Base-by-base conservation (phyloP, 1,140 invertebrate genomes). In the Colletes latitarsis region DNA sequence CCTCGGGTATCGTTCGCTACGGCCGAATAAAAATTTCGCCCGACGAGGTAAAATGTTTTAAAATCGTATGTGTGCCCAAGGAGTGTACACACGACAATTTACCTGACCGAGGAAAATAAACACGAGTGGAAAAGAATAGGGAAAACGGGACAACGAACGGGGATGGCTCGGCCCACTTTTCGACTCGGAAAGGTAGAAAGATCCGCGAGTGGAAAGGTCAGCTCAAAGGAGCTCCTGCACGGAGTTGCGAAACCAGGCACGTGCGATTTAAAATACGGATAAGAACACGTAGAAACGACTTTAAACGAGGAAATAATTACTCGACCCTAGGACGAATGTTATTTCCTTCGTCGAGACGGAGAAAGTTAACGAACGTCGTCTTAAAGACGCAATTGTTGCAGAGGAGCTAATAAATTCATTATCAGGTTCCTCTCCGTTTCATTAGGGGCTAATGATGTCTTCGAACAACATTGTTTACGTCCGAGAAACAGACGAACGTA, bases 41-140 rank as follows among this genome's bases (percentile, higher is more conserved):
- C 5, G 1, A 41, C 1, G 15, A 64, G 62, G 43, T 64, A 30
- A 66, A 66, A 46, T 46, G 3, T 46, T 46, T 66, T 41, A 46
- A n/a, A 66, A n/a, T 8, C 6, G 8, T 6, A 8, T 43, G n/a
- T 14, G 66, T 73, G 62, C 66, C 17, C 19, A 21, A 69, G 21
- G 49, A 21, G 46, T 63, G 70, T 76, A 72, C 82, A 80, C 76
- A 52, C 15, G 43, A 80, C 66, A 69, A 83, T 82, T 81, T 83
- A 70, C 72, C 39, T 60, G 60, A 58, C 41, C 70, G 57, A 12
- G 60, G 39, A 74, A 71, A 85, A 80, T 81, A 85, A 85, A 82
- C 53, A 68, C 60, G 63, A 57, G 14, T 15, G 19, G 4, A 6
- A 49, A 19, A 39, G 9, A n/a, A 17, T 39, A 43, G n/a, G 15